A percentile compares a stretch with the other conserved stretches of the same genome.
phyloP scores from a whole-genome alignment of 2,113 vertebrate species.

The Hippocampus barbouri region DNA sequence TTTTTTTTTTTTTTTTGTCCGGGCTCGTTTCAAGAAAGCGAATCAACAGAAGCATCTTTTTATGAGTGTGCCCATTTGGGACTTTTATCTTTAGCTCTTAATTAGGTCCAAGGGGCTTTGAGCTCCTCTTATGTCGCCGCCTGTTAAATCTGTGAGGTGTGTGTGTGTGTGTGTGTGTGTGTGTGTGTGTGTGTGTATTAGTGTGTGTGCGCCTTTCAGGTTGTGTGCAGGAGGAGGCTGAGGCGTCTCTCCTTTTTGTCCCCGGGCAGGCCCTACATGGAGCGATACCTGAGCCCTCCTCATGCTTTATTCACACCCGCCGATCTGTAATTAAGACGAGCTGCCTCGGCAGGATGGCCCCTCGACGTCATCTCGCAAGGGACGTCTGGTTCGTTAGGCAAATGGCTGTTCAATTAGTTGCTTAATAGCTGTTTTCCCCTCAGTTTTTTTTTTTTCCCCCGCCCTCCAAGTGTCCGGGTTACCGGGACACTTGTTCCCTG shows the following conservation, averaged over 20 bases:
- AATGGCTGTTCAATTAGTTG: slow-evolving; percentile 7
- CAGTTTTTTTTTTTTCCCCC: background rate
- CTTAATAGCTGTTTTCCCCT: background rate
- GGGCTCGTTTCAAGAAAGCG: slow-evolving; percentile 12
- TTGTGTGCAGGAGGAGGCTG: slow-evolving; percentile 35
- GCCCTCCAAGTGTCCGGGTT: slow-evolving; percentile 19
- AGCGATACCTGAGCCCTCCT: slow-evolving; percentile 61
- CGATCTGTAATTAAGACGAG: background rate
- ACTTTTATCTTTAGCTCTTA: slow-evolving; percentile 47
- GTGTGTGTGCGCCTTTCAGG: slow-evolving; percentile 35
- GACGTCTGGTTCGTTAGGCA: background rate
- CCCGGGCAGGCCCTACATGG: slow-evolving; percentile 16
- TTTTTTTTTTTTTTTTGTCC: slow-evolving; percentile 14
- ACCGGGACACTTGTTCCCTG: slow-evolving; percentile 41
- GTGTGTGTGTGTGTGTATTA: background rate
- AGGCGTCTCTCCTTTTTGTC: slow-evolving; percentile 59
- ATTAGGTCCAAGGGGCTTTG: slow-evolving; percentile 53
- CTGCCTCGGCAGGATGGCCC: background rate
- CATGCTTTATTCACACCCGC: slow-evolving; percentile 62
- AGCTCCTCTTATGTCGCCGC: slow-evolving; percentile 24
- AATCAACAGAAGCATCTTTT: slow-evolving; percentile 17
- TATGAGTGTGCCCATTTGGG: slow-evolving; percentile 26
- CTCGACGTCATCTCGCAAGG: background rate
- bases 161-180: slow-evolving; percentile 3
- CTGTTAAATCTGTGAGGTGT: slow-evolving; percentile 18